Evolutionary conservation across 2,113 vertebrate genomes (phyloP).

Genomic region (Chrysochloris asiatica): DNA sequence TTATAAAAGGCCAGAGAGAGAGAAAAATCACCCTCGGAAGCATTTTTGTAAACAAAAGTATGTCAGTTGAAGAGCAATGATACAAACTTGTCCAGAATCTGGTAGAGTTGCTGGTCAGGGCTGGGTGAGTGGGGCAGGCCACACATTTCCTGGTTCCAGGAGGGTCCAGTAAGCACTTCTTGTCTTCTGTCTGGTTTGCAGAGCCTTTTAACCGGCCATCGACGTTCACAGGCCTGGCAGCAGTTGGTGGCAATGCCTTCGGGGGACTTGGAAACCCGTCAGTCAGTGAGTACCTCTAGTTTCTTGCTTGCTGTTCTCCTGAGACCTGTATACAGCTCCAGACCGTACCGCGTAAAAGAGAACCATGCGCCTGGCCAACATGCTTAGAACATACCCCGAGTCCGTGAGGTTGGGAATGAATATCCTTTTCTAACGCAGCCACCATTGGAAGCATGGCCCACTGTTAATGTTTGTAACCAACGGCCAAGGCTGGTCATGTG

Average conservation of each 20-base stretch:
- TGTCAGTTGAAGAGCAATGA: no score
- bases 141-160: background rate
- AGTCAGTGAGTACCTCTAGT: conserved; percentile 93
- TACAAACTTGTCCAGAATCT: no score
- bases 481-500: background rate
- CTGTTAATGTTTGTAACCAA: accelerated
- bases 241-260: conserved; percentile 96
- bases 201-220: conserved; percentile 94
- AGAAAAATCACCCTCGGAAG: background rate
- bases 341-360: conserved; percentile 13
- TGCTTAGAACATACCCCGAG: background rate
- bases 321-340: background rate
- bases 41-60: accelerated
- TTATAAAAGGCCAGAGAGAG: no score
- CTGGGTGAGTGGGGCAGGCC: accelerated
- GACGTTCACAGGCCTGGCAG: conserved; percentile 93
- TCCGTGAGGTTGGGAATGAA: accelerated
- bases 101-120: no score
- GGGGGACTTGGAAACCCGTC: conserved; percentile 97
- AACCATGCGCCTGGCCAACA: background rate
- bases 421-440: background rate
- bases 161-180: background rate
- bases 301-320: conserved; percentile 40
- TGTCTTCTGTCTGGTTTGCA: conserved; percentile 74
- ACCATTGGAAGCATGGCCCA: accelerated